Evolutionary conservation across 2,797 vertebrate genomes (phyloP).

Genomic region (Amphiprion clarkii): DNA sequence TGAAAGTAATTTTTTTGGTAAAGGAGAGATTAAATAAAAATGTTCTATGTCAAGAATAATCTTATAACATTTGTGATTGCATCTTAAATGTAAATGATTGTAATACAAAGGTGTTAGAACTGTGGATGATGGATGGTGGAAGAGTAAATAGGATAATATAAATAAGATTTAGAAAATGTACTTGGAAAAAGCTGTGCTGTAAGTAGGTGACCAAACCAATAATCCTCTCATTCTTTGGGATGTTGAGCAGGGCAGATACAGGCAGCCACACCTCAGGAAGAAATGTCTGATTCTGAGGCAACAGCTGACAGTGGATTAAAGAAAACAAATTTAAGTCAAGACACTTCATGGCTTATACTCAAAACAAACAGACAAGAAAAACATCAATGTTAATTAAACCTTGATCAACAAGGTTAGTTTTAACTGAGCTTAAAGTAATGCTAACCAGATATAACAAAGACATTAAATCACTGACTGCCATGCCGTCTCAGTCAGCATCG

Average conservation of each 20-base stretch:
- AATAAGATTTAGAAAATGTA: conserved; percentile 19
- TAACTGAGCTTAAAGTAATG: not conserved
- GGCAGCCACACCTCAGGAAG: conserved; percentile 67
- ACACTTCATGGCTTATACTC: not conserved
- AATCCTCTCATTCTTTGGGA: conserved; percentile 9
- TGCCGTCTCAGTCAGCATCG: too few relatives aligned
- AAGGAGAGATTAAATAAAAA: not conserved
- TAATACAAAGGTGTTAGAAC: not conserved
- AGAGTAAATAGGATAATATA: not conserved
- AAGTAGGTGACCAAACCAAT: conserved; percentile 68
- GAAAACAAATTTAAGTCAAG: not conserved
- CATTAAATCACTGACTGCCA: not conserved
- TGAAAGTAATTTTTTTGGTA: not conserved
- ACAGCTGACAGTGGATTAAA: conserved; percentile 28
- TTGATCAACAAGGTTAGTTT: not conserved
- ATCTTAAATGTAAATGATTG: not conserved
- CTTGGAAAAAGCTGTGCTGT: conserved; percentile 54
- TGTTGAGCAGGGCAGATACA: conserved; percentile 15
- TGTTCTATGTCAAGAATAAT: too few relatives aligned
- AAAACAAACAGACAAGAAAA: not conserved
- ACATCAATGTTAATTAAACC: not conserved
- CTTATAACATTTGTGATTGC: too few relatives aligned
- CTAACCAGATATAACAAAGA: not conserved
- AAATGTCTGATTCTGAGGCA: not conserved
- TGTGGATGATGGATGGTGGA: not conserved